Evolutionary conservation across 2,113 vertebrate genomes (phyloP), one percentile per base, ranked within the genome.

Genomic region (Pardalotus punctatus): DNA sequence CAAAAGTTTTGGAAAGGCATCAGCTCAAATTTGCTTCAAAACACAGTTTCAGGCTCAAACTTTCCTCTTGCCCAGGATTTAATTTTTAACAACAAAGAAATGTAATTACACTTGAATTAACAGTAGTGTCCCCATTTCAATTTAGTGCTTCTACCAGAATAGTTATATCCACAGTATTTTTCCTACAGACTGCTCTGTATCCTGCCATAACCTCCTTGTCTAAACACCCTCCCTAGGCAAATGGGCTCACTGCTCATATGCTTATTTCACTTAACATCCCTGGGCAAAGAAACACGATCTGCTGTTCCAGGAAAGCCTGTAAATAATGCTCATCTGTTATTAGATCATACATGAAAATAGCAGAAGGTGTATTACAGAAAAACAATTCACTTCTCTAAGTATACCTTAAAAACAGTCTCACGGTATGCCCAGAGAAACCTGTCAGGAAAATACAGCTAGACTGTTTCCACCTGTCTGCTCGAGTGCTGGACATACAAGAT

Each of bases 101-200:
- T 61, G 57, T 76, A 92, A 91, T 87, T 71, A 91, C 86, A 91
- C 43, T 79, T 71, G 77, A 91, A 91, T 91, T 95, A 95, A 89
- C 81, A 79, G 77, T 65, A 64, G n/a, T 57, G 70, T 65, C 53
- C 57, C 73, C 70, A 47, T 91, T 89, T 95, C 78, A 89, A 38
- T 81, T 65, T 31, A 50, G 25, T 61, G 93, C n/a, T 87, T 71
- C 81, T 93, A 79, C 25, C 77, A 81, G 72, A 73, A 74, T 5
- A 56, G 69, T 81, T 66, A 19, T 51, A 81, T 8, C 43, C 57
- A 73, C 22, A n/a, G 65, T 33, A 48, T 74, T 93, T 88, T 64
- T 81, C 57, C 80, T 86, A 23, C 82, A 93, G 64, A 38, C 76
- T 73, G 50, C 72, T 94, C 61, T 0, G 11, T 90, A 90, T 90